Evolutionary conservation across 2,888 invertebrate species (phyloP), one percentile per base, ranked within the genome.

Genomic region (Epirrita christyi): DNA sequence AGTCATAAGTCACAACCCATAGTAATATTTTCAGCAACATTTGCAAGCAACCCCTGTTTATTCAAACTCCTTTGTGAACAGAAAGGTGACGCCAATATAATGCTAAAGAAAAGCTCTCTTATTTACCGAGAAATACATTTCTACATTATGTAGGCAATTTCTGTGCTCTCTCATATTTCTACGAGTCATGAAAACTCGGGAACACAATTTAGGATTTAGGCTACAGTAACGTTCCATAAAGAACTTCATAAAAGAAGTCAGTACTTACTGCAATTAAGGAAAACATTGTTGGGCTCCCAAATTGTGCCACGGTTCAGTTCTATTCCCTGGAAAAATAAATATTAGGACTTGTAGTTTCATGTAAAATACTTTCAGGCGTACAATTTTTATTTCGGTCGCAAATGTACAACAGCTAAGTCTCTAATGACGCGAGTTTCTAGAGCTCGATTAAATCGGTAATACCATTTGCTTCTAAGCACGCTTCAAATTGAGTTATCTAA

Each of bases 31-130:
- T 42, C 53, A 50, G 55, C 49, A 57, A 66, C 57, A 57, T 63
- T 62, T 56, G 34, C 52, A 53, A 54, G 43, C 49, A 57, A 46
- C 10, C 53, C 40, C 41, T 54, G 55, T 64, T 60, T 67, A 64
- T 65, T 63, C 53, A 60, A 63, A 57, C 50, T 58, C 53, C 56
- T 60, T 63, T 67, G 67, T 66, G 59, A 51, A 58, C 57, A 43
- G 50, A 62, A 61, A 61, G 51, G 66, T 60, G 56, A 62, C 57
- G 60, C 50, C 61, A 51, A 63, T 63, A 45, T 50, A 48, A 53
- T 34, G 53, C 43, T 21, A 29, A 48, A 55, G 56, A 49, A 56
- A 55, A 50, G 49, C 53, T 46, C 41, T 62, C 45, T 34, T 62
- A 58, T 59, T 62, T 61, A 55, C 55, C 14, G 32, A 47, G 47